phyloP scores from a whole-genome alignment of 2,797 vertebrate genomes.

The Pipistrellus kuhlii region DNA sequence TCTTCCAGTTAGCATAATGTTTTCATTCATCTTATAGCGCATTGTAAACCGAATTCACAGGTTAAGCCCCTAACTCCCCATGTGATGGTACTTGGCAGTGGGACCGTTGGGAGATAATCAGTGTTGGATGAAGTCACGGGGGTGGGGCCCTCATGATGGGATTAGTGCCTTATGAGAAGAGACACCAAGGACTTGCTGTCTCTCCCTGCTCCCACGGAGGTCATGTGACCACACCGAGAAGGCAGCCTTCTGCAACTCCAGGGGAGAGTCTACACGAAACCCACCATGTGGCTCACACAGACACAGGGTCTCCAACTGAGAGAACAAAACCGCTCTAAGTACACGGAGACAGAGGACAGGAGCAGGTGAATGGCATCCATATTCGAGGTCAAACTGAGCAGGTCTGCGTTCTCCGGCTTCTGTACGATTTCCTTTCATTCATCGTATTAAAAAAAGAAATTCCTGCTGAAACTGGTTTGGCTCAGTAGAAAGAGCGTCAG shows the following conservation, averaged over 20 bases:
- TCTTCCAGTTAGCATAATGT: not conserved
- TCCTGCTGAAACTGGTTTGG: no score
- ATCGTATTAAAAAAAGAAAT: constrained; percentile 94
- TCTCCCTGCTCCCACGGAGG: not conserved
- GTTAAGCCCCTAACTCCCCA: not conserved
- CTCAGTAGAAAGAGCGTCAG: no score
- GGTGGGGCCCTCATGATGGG: not conserved
- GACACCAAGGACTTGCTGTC: not conserved
- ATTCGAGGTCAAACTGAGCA: constrained; percentile 88
- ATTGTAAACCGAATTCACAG: not conserved
- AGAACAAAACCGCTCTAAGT: constrained; percentile 88
- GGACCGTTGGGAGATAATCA: not conserved
- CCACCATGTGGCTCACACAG: constrained; percentile 87
- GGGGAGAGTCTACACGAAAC: not conserved
- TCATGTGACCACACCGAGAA: not conserved
- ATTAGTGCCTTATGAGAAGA: not conserved
- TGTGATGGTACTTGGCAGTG: not conserved
- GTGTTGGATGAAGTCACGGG: not conserved
- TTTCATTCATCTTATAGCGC: not conserved
- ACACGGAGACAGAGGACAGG: constrained; percentile 87
- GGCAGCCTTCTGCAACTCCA: not conserved
- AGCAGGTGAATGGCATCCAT: constrained; percentile 88
- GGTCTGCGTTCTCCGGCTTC: constrained; percentile 71
- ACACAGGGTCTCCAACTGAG: constrained; percentile 87
- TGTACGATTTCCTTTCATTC: constrained; percentile 84